Percentiles rank a stretch among this genome's conserved stretches.
These are phyloP conservation scores for Guaruba guarouba DNA, from an alignment of 2,113 vertebrate genomes.

Conservation along the genomic window DNA sequence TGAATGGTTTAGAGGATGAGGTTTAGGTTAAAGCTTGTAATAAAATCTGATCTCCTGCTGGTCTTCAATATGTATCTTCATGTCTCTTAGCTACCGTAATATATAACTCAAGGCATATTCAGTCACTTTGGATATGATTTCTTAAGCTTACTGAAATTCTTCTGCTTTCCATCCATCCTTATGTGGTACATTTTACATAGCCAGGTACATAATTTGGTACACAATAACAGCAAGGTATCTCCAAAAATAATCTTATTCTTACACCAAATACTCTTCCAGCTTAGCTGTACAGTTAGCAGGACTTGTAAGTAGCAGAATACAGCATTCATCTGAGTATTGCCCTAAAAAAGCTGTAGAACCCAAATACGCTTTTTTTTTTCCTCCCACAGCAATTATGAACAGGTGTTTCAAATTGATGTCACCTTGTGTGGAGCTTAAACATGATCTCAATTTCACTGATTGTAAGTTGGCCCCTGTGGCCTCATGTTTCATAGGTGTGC, in stretches of 20 bases:
- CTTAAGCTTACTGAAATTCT: neutral
- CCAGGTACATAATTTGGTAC: neutral
- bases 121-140: neutral
- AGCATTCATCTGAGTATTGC: neutral
- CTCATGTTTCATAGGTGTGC: neutral
- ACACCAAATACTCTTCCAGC: neutral
- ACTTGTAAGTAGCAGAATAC: neutral
- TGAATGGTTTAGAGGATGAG: neutral
- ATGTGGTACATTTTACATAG: neutral
- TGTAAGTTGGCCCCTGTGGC: neutral
- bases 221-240: neutral
- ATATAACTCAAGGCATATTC: neutral
- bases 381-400: neutral
- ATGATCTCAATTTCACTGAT: neutral
- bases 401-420: neutral
- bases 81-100: neutral
- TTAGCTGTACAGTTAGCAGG: neutral
- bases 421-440: neutral
- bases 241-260: neutral
- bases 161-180: neutral
- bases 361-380: neutral
- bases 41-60: neutral
- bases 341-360: neutral
- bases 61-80: neutral
- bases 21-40: neutral